Evolutionary conservation across 2,113 vertebrate species (phyloP), one percentile per base, ranked within the genome.

Genomic region (Ondatra zibethicus): DNA sequence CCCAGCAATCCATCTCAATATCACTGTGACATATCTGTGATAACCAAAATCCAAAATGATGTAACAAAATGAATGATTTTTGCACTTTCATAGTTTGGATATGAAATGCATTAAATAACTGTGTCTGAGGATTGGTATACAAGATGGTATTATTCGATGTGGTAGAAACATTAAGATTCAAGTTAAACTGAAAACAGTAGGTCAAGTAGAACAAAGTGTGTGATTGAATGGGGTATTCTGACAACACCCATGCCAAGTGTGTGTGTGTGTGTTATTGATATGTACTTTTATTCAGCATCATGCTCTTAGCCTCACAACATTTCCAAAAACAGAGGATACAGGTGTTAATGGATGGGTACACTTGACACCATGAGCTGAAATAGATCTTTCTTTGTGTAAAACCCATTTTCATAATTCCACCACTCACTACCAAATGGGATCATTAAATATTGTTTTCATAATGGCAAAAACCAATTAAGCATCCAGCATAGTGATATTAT

Each of bases 221-320:
- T 7, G 14, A 45, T 14, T 14, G 50, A 81, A 58, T 63, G 9
- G 14, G 4, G 0, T 45, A 63, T 19, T 65, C 36, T 55, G 3
- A 9, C 2, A 8, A 10, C 10, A 16, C 10, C n/a, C 23, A 2
- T 12, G 7, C 5, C 12, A 5, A 5, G 2, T n/a, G 16, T 72
- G 9, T 36, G 7, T 14, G 31, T 77, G 45, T 55, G 12, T 31
- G 21, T 25, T 13, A 16, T 16, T 50, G 8, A 36, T 5, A 21
- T 23, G 2, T 21, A 23, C 4, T 33, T 78, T 80, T 12, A 55
- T 36, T 80, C 17, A 23, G 17, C 19, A 36, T 29, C 33, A n/a
- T 42, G 12, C 25, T 63, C 3, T 45, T 84, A 84, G 23, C 58
- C 13, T 82, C 31, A 81, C 33, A 29, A 85, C 39, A 31, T 39